Conservation (phyloP, 2,888 invertebrate genomes). For the Augochlorella aurata region DNA sequence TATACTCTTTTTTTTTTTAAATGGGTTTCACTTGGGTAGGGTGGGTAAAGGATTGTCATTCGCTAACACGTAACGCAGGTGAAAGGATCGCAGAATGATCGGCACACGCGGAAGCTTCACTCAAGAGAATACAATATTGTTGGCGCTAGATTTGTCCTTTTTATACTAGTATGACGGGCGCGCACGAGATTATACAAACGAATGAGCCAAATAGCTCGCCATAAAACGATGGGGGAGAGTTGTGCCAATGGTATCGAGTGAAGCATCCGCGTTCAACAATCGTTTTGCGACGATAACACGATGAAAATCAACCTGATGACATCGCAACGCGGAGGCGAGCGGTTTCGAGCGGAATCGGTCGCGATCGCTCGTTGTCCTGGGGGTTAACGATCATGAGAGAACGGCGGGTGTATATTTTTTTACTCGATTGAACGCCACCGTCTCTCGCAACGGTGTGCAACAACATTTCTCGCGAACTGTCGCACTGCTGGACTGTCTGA, state of each 20-base stretch:
- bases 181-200: not conserved
- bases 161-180: not conserved
- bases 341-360: not conserved
- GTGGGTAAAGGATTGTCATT: conserved; percentile 8
- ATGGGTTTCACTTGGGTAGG: conserved; percentile 10
- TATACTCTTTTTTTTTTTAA: not conserved
- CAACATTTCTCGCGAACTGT: no score
- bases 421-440: not conserved
- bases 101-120: not conserved
- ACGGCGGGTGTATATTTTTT: not conserved
- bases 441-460: not conserved
- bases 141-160: not conserved
- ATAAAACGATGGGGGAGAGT: not conserved
- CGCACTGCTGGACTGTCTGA: no score
- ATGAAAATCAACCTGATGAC: not conserved
- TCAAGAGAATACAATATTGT: not conserved
- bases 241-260: not conserved
- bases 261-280: not conserved
- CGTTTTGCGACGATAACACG: not conserved
- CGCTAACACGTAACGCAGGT: not conserved
- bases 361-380: not conserved
- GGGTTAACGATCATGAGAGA: not conserved
- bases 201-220: not conserved
- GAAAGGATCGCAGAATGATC: conserved; percentile 1
- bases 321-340: no score